These are phyloP conservation scores for Phalacrocorax aristotelis DNA, from an alignment of 2,113 vertebrate genomes.

Conservation along the genomic window DNA sequence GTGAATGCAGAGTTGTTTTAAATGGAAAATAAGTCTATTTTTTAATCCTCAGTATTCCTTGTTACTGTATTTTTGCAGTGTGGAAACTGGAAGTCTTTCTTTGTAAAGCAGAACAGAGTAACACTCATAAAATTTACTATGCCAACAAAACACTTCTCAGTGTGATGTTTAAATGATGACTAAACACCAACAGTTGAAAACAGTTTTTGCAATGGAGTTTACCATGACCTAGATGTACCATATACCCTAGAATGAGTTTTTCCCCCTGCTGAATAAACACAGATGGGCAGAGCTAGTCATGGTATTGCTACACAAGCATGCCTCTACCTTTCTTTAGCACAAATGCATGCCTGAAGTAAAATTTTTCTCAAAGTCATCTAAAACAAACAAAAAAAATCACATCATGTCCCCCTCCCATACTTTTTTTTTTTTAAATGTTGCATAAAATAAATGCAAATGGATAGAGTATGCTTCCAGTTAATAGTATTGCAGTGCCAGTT, in stretches of 20 bases:
- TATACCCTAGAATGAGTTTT: background rate
- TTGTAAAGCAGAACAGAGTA: background rate
- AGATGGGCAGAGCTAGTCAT: background rate
- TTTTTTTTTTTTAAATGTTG: background rate
- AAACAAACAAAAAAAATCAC: background rate
- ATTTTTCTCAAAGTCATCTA: background rate
- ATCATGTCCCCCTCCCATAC: fast-evolving
- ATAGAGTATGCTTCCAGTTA: background rate
- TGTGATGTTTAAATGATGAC: background rate
- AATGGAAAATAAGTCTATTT: background rate
- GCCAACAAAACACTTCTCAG: background rate
- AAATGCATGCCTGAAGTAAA: background rate
- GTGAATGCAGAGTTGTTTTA: background rate
- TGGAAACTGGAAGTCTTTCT: background rate
- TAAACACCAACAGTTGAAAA: background rate
- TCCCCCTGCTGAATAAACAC: background rate
- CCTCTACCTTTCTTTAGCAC: background rate
- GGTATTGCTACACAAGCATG: background rate
- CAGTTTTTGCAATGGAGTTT: background rate
- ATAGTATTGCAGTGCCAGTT: background rate
- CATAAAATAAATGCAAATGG: background rate
- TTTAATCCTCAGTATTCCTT: background rate
- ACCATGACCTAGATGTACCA: background rate
- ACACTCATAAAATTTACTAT: background rate
- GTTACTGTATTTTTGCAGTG: background rate